Conservation (phyloP, 1,140 invertebrate species). For the Dysdera silvatica region DNA sequence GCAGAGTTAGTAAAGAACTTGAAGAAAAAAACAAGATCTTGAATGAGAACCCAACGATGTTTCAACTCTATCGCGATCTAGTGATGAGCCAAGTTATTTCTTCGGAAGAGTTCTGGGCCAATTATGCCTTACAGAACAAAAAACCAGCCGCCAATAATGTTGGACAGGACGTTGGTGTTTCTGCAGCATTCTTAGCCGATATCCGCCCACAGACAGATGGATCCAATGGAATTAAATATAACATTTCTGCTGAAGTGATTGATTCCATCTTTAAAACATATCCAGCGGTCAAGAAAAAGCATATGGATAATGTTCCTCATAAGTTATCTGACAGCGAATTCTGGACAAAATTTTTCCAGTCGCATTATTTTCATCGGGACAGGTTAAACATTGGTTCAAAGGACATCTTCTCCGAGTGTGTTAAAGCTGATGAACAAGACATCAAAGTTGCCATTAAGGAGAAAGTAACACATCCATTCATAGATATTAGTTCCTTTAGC, state of each 20-base stretch:
- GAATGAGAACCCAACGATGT: constrained; percentile 51
- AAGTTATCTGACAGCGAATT: constrained; percentile 94
- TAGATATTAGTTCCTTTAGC: constrained; percentile 70
- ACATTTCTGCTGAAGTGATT: constrained; percentile 93
- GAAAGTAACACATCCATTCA: constrained; percentile 65
- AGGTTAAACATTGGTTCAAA: constrained; percentile 68
- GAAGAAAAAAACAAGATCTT: constrained; percentile 51
- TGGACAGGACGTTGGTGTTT: constrained; percentile 38
- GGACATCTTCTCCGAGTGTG: constrained; percentile 93
- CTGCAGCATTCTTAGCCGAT: constrained; percentile 54
- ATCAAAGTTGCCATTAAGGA: constrained; percentile 67
- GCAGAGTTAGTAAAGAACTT: constrained; percentile 81
- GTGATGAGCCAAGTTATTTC: constrained; percentile 88
- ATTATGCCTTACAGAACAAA: constrained; percentile 54
- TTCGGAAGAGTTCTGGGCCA: constrained; percentile 93
- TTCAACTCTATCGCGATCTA: constrained; percentile 62
- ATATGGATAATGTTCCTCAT: constrained; percentile 89
- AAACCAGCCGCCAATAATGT: constrained; percentile 12
- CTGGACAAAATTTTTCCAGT: constrained; percentile 99
- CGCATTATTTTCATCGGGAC: constrained; percentile 98
- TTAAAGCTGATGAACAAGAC: constrained; percentile 86
- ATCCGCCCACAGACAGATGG: constrained; percentile 96
- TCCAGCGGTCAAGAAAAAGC: constrained; percentile 94
- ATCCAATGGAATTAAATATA: constrained; percentile 93
- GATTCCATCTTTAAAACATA: constrained; percentile 98